Conservation (phyloP, 2,113 vertebrate genomes). For the Colinus virginianus region DNA sequence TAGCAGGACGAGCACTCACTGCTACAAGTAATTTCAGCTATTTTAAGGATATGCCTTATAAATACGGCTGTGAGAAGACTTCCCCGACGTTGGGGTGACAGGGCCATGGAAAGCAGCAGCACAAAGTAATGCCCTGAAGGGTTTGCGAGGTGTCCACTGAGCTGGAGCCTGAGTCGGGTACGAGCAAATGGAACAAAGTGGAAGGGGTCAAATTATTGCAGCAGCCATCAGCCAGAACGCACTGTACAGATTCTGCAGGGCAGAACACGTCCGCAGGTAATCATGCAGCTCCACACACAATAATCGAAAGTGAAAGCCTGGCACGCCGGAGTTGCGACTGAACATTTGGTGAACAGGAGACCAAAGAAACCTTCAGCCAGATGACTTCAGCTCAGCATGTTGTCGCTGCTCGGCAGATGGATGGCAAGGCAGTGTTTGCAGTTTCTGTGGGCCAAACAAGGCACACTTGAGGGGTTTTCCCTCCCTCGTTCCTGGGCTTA, state of each 20-base stretch:
- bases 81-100: neutral
- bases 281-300: neutral
- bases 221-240: neutral
- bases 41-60: conserved; percentile 4
- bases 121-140: neutral
- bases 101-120: neutral
- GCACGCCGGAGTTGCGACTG: neutral
- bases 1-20: neutral
- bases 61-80: neutral
- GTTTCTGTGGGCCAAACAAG: neutral
- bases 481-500: neutral
- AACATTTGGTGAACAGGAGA: conserved; percentile 7
- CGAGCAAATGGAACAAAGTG: neutral
- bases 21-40: conserved; percentile 21
- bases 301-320: neutral
- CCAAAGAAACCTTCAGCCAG: neutral
- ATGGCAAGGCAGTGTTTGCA: neutral
- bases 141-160: rapidly evolving
- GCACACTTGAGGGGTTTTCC: neutral
- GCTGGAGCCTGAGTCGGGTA: rapidly evolving
- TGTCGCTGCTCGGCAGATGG: neutral
- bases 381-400: neutral
- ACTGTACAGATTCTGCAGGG: neutral
- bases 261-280: neutral
- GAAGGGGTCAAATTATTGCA: neutral